These are phyloP conservation scores for Sorex fumeus DNA, from an alignment of 2,113 vertebrate genomes.

Conservation along the genomic window DNA sequence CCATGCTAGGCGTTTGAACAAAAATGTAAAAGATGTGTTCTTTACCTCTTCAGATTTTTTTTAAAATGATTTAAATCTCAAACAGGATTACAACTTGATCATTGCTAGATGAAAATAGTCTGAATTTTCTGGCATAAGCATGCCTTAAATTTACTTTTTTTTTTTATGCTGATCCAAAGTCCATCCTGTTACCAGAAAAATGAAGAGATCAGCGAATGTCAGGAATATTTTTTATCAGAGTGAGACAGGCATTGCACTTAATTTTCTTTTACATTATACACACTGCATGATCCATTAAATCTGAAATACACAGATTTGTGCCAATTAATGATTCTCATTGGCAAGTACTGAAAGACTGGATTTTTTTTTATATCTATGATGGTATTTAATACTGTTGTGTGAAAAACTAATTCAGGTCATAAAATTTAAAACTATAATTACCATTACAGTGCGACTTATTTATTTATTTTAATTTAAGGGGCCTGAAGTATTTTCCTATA, in stretches of 20 bases:
- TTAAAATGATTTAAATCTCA: slow-evolving; percentile 49
- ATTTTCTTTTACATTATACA: slow-evolving; percentile 74
- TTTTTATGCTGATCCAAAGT: slow-evolving; percentile 60
- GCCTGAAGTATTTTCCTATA: background rate
- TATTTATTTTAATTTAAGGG: background rate
- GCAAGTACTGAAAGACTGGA: background rate
- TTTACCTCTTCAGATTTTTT: background rate
- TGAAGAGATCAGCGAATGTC: slow-evolving; percentile 70
- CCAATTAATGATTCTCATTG: slow-evolving; percentile 23
- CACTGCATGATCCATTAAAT: slow-evolving; percentile 66
- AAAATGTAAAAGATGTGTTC: background rate
- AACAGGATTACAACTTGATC: slow-evolving; percentile 4
- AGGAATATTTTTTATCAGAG: slow-evolving; percentile 65
- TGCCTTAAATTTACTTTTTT: background rate
- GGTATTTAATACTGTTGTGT: background rate
- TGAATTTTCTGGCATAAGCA: slow-evolving; percentile 60
- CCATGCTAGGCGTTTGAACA: background rate
- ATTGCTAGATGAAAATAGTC: slow-evolving; percentile 40
- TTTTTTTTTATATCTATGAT: slow-evolving; percentile 23
- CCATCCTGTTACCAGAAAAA: slow-evolving; percentile 63
- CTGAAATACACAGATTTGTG: slow-evolving; percentile 44
- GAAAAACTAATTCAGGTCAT: slow-evolving; percentile 40
- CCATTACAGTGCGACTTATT: slow-evolving; percentile 8
- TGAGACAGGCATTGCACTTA: slow-evolving; percentile 62
- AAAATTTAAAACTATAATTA: slow-evolving; percentile 37